A percentile compares a stretch with the other conserved stretches of the same genome.
These are phyloP conservation scores for Chrysodeixis includens DNA, from an alignment of 2,888 invertebrate species.

Conservation along the genomic window DNA sequence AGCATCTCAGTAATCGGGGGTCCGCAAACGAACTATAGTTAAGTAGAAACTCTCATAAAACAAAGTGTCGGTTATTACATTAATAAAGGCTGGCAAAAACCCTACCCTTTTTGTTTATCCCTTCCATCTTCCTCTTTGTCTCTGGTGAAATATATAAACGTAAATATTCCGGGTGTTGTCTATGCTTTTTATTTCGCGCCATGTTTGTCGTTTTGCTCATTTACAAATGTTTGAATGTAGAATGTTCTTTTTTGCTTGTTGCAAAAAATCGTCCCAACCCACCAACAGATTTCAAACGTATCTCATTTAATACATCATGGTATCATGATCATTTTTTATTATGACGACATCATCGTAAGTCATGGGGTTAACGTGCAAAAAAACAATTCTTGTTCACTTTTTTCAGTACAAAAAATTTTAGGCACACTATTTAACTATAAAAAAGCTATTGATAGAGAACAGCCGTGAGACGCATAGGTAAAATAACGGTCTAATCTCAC, in stretches of 20 bases:
- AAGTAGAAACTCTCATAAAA: slow-evolving; percentile 85
- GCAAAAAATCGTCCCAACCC: too few species aligned
- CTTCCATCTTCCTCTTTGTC: slow-evolving; percentile 69
- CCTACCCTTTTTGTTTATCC: slow-evolving; percentile 84
- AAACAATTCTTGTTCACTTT: too few species aligned
- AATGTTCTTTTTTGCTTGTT: slow-evolving; percentile 51
- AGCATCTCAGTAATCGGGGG: slow-evolving; percentile 52
- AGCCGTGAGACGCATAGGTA: too few species aligned
- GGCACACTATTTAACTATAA: too few species aligned
- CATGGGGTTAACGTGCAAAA: too few species aligned
- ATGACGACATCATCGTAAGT: too few species aligned
- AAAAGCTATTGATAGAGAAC: too few species aligned
- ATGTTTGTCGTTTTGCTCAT: slow-evolving; percentile 63
- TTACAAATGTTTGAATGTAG: slow-evolving; percentile 67
- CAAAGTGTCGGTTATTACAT: slow-evolving; percentile 88
- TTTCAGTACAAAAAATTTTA: too few species aligned
- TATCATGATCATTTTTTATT: too few species aligned
- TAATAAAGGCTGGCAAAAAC: slow-evolving; percentile 83
- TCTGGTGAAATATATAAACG: slow-evolving; percentile 70
- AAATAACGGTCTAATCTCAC: too few species aligned
- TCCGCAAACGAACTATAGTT: slow-evolving; percentile 74
- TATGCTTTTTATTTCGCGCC: slow-evolving; percentile 67
- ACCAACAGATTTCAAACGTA: too few species aligned
- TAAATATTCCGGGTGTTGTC: slow-evolving; percentile 63
- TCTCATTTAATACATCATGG: too few species aligned